A percentile compares a stretch with the other conserved stretches of the same genome.
Conservation (phyloP, 2,113 vertebrate genomes). For the Chionomys nivalis region DNA sequence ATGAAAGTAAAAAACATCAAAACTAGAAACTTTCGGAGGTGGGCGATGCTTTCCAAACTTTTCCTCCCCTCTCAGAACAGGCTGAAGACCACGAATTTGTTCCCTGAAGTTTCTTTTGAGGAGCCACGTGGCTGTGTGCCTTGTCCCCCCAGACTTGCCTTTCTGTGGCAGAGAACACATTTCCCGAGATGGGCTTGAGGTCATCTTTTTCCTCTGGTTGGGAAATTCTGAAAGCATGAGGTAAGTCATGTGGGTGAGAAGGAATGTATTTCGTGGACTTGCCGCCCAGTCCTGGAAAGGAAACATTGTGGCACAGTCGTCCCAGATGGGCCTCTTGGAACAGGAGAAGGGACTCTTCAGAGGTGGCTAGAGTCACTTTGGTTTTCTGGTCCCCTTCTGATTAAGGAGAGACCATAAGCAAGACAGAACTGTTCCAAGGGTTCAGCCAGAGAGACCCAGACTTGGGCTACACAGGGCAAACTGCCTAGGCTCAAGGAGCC, state of each 20-base stretch:
- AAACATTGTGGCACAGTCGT: neutral
- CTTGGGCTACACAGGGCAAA: neutral
- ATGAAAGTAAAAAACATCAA: constrained; percentile 2
- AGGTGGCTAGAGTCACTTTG: neutral
- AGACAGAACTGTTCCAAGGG: neutral
- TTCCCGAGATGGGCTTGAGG: constrained; percentile 58
- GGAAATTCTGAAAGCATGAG: constrained; percentile 70
- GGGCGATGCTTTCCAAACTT: neutral
- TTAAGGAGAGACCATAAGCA: neutral
- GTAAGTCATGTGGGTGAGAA: constrained; percentile 1
- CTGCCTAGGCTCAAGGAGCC: neutral
- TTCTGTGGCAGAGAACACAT: constrained; percentile 28
- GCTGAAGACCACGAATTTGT: neutral
- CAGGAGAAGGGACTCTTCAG: neutral
- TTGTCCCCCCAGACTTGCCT: constrained; percentile 26
- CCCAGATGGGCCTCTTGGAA: neutral
- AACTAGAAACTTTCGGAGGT: neutral
- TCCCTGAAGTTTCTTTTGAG: neutral
- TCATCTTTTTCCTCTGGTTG: neutral
- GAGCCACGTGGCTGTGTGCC: constrained; percentile 25
- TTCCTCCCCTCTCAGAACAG: neutral
- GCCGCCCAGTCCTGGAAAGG: neutral
- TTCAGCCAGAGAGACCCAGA: neutral
- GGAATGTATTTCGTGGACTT: neutral
- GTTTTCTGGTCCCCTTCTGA: neutral